Evolutionary conservation across 2,797 vertebrate species (phyloP).

Genomic region (Menidia menidia): DNA sequence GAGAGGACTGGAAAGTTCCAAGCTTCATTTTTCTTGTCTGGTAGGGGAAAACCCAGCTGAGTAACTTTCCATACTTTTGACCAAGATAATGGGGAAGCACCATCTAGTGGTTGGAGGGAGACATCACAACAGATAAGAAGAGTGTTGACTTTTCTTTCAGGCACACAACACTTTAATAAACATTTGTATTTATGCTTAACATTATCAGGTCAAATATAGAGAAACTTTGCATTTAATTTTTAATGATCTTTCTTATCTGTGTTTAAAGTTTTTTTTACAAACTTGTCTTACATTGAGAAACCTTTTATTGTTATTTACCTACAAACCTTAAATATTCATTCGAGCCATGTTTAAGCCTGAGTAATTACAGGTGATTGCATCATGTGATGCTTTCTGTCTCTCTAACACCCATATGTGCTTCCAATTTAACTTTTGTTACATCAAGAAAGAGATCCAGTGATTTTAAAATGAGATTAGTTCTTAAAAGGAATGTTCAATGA

Average conservation of each 20-base stretch:
- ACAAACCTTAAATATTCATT: background rate
- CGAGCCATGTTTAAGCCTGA: background rate
- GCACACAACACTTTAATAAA: background rate
- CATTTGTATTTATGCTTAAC: background rate
- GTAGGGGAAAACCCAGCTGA: slow-evolving; percentile 62
- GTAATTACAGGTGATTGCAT: background rate
- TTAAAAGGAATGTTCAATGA: background rate
- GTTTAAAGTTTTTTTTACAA: background rate
- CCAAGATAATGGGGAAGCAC: slow-evolving; percentile 32
- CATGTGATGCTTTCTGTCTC: background rate
- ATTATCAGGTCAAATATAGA: background rate
- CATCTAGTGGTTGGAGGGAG: slow-evolving; percentile 70
- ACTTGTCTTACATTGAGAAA: background rate
- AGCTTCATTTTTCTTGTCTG: slow-evolving; percentile 54
- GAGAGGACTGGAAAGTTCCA: slow-evolving; percentile 73
- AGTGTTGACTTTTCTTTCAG: background rate
- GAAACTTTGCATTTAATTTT: background rate
- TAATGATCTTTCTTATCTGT: too few species aligned
- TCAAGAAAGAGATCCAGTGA: background rate
- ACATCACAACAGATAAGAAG: slow-evolving; percentile 41
- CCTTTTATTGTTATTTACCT: background rate
- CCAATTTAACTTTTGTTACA: background rate
- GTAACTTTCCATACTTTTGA: slow-evolving; percentile 32
- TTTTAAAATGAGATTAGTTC: background rate
- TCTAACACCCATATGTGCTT: background rate